Percentiles rank a stretch among this genome's conserved stretches.
Evolutionary conservation across 2,797 vertebrate genomes (phyloP).

Genomic region (Gambelia wislizenii): DNA sequence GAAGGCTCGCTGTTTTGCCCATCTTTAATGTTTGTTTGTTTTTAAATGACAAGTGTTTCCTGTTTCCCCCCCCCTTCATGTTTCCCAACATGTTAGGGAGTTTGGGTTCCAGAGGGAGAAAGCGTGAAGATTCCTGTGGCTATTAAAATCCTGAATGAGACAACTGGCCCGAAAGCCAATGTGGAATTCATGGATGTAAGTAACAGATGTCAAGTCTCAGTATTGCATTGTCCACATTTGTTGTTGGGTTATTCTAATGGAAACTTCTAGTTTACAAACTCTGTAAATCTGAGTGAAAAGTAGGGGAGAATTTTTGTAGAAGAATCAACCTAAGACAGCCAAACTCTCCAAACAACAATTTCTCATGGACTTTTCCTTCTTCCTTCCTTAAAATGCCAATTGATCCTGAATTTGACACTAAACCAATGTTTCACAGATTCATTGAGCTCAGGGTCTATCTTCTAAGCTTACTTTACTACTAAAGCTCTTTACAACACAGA

Average conservation of each 20-base stretch:
- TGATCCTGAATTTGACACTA: neutral
- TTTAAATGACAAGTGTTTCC: neutral
- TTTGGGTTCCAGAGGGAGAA: conserved; percentile 98
- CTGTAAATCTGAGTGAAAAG: neutral
- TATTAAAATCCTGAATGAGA: conserved; percentile 96
- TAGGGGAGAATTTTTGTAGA: neutral
- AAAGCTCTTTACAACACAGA: neutral
- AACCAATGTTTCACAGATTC: neutral
- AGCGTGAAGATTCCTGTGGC: conserved; percentile 98
- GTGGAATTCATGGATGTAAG: conserved; percentile 99
- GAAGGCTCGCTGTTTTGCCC: no score
- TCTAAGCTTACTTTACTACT: neutral
- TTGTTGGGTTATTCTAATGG: neutral
- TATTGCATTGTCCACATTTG: neutral
- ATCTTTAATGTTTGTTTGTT: no score
- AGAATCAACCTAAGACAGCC: neutral
- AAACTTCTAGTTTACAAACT: neutral
- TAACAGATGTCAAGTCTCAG: conserved; percentile 44
- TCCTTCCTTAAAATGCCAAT: neutral
- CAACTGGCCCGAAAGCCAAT: conserved; percentile 95
- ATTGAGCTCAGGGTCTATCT: neutral
- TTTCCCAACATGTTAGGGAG: conserved; percentile 83
- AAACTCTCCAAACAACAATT: neutral
- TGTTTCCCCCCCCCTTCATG: neutral
- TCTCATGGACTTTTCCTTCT: no score